phyloP scores from a whole-genome alignment of 1,140 invertebrate genomes.

The Euura lappo region DNA sequence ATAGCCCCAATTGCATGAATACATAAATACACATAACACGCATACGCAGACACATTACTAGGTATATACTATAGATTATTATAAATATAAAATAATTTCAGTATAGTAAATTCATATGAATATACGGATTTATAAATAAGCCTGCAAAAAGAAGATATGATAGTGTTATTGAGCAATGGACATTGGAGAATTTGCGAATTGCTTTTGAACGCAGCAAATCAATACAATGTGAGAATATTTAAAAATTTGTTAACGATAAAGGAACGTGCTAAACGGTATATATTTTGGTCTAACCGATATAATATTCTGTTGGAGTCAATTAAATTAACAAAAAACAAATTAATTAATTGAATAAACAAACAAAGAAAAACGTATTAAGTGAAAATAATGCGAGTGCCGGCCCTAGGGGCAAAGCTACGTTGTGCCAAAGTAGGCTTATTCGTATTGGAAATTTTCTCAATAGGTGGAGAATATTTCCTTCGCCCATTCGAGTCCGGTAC shows the following conservation, averaged over 20 bases:
- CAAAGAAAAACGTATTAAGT: constrained; percentile 28
- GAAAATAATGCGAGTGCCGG: constrained; percentile 56
- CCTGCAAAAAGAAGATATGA: not conserved
- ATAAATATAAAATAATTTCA: not conserved
- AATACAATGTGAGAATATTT: not conserved
- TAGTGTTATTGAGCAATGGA: constrained; percentile 7
- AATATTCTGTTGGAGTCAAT: constrained; percentile 58
- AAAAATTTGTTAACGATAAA: not conserved
- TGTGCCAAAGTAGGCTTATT: constrained; percentile 58
- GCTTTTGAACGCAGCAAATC: not conserved
- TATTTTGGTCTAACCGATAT: constrained; percentile 42
- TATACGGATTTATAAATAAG: not conserved
- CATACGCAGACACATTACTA: not conserved
- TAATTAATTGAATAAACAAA: constrained; percentile 15
- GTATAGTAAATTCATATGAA: not conserved
- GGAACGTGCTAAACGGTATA: not conserved
- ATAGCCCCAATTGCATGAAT: constrained; percentile 1
- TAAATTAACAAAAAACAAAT: constrained; percentile 44
- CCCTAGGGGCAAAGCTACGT: constrained; percentile 39
- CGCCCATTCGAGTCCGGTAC: not conserved
- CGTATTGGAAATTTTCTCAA: constrained; percentile 9
- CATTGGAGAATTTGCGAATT: constrained; percentile 1
- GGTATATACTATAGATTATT: not conserved
- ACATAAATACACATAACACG: not conserved
- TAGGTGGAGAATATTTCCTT: constrained; percentile 3